A percentile compares a stretch with the other conserved stretches of the same genome.
Evolutionary conservation across 2,888 invertebrate genomes (phyloP).

Genomic region (Lochmaea capreae): DNA sequence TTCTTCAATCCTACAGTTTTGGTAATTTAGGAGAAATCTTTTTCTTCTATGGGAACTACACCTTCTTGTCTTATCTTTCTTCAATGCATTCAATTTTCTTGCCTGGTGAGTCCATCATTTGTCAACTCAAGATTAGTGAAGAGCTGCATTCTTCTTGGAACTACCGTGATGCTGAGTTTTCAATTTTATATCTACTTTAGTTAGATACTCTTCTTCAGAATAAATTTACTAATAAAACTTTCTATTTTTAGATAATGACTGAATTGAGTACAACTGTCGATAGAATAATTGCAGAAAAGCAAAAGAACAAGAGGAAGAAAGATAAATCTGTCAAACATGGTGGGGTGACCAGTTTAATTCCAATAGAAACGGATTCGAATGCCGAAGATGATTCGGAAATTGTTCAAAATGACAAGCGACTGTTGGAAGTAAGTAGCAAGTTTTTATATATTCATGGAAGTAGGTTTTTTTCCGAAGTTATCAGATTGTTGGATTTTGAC

Average conservation of each 20-base stretch:
- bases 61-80: no score
- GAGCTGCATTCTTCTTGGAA: no score
- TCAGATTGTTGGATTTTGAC: background rate
- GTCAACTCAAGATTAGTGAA: no score
- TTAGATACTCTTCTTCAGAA: no score
- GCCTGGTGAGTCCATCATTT: no score
- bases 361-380: slow-evolving; percentile 63
- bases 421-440: slow-evolving; percentile 53
- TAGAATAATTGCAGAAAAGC: slow-evolving; percentile 50
- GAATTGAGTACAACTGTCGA: slow-evolving; percentile 54
- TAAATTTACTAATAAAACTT: background rate
- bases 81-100: no score
- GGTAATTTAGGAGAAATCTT: no score
- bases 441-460: background rate
- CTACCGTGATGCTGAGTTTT: no score
- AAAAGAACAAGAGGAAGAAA: slow-evolving; percentile 52
- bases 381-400: slow-evolving; percentile 63
- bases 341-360: slow-evolving; percentile 62
- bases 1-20: no score
- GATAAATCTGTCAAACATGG: slow-evolving; percentile 63
- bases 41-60: no score
- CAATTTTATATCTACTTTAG: no score
- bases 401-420: slow-evolving; percentile 60
- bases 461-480: background rate
- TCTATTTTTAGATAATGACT: slow-evolving; percentile 45